phyloP scores from a whole-genome alignment of 2,797 vertebrate species.

The Poecilia velifera region DNA sequence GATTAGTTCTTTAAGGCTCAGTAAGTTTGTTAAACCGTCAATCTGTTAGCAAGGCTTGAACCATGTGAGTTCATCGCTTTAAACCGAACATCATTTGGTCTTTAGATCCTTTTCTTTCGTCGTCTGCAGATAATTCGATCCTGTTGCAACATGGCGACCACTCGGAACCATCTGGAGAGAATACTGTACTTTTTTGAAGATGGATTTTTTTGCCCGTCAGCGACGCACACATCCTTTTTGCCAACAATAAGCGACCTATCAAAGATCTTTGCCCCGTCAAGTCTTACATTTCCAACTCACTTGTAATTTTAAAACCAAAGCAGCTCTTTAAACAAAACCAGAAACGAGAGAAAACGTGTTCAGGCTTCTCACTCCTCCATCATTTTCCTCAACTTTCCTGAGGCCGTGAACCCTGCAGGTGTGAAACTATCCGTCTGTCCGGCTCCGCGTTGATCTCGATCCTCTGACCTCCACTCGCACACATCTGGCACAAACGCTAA shows the following conservation, averaged over 20 bases:
- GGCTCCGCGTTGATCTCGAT: constrained; percentile 2
- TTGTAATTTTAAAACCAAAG: not conserved
- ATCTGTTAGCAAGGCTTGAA: not conserved
- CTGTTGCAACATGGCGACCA: not conserved
- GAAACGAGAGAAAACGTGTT: constrained; percentile 15
- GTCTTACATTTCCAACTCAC: not conserved
- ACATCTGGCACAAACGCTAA: constrained; percentile 47
- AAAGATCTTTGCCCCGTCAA: not conserved
- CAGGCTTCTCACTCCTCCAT: constrained; percentile 29
- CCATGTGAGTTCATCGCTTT: not conserved
- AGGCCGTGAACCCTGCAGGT: constrained; percentile 53
- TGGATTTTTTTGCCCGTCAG: not conserved
- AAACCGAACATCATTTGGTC: not conserved
- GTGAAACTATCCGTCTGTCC: constrained; percentile 52
- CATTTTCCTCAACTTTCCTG: constrained; percentile 22
- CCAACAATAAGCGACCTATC: not conserved
- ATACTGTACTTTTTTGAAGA: not conserved
- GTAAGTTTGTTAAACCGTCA: not conserved
- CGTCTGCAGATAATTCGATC: not conserved
- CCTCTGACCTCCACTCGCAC: constrained; percentile 38
- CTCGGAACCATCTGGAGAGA: not conserved
- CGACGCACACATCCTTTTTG: not conserved
- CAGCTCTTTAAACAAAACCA: constrained; percentile 27
- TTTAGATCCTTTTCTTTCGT: not conserved
- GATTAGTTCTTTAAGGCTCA: not conserved